Conservation (phyloP, 1,140 invertebrate species). For the Elymnias hypermnestra region DNA sequence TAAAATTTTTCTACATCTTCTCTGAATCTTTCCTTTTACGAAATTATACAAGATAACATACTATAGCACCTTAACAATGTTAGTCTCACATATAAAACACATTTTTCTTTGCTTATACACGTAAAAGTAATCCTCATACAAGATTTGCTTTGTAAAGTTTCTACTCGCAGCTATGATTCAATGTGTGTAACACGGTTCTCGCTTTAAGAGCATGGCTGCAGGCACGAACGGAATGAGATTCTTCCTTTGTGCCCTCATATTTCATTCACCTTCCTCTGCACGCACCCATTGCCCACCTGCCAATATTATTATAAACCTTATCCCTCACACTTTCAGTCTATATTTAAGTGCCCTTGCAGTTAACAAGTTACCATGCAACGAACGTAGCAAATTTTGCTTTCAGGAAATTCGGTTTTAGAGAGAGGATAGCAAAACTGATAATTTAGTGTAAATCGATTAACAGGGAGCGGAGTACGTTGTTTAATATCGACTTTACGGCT, state of each 20-base stretch:
- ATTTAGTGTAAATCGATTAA: slow-evolving; percentile 57
- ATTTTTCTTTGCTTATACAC: neutral
- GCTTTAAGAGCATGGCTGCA: slow-evolving; percentile 42
- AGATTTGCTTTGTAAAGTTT: slow-evolving; percentile 7
- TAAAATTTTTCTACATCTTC: no score
- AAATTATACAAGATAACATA: no score
- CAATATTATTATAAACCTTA: slow-evolving; percentile 31
- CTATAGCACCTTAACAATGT: no score
- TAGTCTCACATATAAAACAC: no score
- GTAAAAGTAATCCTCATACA: neutral
- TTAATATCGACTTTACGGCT: slow-evolving; percentile 15
- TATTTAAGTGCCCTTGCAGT: slow-evolving; percentile 19
- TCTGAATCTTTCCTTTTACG: no score
- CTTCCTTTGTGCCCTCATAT: slow-evolving; percentile 60
- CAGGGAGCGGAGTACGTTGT: slow-evolving; percentile 36
- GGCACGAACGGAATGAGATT: slow-evolving; percentile 52
- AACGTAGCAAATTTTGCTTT: slow-evolving; percentile 50
- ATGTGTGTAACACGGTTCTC: slow-evolving; percentile 36
- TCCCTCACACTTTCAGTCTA: slow-evolving; percentile 29
- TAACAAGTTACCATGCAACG: slow-evolving; percentile 34
- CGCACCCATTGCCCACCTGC: slow-evolving; percentile 29
- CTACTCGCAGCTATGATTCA: slow-evolving; percentile 27
- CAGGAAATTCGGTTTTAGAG: slow-evolving; percentile 40
- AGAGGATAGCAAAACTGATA: slow-evolving; percentile 44
- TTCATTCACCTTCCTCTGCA: slow-evolving; percentile 50